phyloP scores from a whole-genome alignment of 2,113 vertebrate species.

The Rousettus leschenaultii region DNA sequence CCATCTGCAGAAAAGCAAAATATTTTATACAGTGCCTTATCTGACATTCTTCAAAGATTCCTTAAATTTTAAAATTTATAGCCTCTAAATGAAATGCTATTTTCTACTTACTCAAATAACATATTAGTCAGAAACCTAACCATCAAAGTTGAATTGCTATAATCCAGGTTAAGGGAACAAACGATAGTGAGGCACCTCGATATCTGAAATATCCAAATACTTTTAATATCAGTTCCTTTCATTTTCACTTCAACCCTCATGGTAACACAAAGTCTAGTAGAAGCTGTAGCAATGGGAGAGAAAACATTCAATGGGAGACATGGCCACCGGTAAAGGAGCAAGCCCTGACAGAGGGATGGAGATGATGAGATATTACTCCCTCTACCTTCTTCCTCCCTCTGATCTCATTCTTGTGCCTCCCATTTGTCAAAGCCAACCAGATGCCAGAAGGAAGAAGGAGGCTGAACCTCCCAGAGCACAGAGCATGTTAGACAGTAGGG shows the following conservation, averaged over 20 bases:
- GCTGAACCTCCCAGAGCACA: neutral
- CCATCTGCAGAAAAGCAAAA: neutral
- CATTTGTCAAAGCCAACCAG: neutral
- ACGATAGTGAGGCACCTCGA: neutral
- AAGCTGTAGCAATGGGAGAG: neutral
- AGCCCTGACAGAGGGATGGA: neutral
- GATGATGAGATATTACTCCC: fast-evolving
- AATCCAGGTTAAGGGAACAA: neutral
- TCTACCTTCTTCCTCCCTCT: neutral
- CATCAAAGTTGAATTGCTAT: neutral
- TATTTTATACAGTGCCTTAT: neutral
- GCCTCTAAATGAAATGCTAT: neutral
- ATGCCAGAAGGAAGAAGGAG: neutral
- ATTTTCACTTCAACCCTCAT: neutral
- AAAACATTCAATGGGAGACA: neutral
- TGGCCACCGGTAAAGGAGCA: no score
- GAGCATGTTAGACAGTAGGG: neutral
- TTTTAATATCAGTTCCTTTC: neutral
- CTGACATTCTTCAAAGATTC: neutral
- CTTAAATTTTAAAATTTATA: neutral
- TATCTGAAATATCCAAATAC: neutral
- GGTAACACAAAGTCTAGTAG: neutral
- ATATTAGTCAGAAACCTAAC: neutral
- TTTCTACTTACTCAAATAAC: neutral
- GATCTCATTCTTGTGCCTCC: neutral